These are phyloP conservation scores for Steinernema khuongi DNA, from an alignment of 1,140 invertebrate species.

Conservation along the genomic window DNA sequence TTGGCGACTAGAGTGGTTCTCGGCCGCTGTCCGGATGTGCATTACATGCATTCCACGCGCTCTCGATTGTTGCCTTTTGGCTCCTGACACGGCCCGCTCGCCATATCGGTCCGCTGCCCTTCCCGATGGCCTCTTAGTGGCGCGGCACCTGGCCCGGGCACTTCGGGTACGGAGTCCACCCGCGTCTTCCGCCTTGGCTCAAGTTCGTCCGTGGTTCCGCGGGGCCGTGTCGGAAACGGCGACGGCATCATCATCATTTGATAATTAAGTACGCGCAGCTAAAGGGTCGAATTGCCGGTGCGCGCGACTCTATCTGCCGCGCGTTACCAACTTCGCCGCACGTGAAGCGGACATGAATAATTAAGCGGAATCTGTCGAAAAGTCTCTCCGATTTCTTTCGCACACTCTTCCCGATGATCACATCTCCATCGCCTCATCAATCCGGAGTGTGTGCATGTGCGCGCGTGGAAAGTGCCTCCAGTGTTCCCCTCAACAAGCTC, in stretches of 20 bases:
- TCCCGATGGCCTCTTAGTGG: neutral
- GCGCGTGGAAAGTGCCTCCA: neutral
- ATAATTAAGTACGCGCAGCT: constrained; percentile 8
- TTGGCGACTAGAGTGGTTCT: constrained; percentile 6
- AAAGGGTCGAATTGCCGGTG: neutral
- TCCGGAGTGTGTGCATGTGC: neutral
- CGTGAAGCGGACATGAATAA: constrained; percentile 13
- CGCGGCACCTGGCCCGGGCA: neutral
- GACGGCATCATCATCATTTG: too few species aligned
- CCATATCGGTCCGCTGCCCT: neutral
- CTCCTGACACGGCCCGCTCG: neutral
- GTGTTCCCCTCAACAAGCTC: too few species aligned
- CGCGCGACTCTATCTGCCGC: neutral
- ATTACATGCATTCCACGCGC: constrained; percentile 16
- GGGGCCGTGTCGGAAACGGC: too few species aligned
- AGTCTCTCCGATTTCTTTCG: constrained; percentile 10
- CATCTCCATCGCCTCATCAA: neutral
- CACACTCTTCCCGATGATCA: neutral
- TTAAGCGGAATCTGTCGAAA: constrained; percentile 11
- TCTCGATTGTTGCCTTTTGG: constrained; percentile 16
- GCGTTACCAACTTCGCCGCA: neutral
- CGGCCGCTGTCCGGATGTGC: neutral
- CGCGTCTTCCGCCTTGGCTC: too few species aligned
- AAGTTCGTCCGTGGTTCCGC: too few species aligned
- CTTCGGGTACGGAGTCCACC: neutral